A percentile compares a stretch with the other conserved stretches of the same genome.
Evolutionary conservation across 2,888 invertebrate species (phyloP).

Genomic region (Liopterus haemorrhoidalis): DNA sequence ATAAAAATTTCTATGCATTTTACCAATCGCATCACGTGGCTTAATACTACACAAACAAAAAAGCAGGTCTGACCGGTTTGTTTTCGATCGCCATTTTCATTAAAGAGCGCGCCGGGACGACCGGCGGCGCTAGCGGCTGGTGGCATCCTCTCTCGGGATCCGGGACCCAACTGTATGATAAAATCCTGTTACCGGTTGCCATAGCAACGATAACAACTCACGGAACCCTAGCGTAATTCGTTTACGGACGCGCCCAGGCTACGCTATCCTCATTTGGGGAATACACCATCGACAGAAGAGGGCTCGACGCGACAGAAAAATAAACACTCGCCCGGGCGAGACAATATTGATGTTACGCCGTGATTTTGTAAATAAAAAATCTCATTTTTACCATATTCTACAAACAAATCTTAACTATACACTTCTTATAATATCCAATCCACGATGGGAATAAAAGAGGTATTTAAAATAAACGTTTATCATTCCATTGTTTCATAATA

Average conservation of each 20-base stretch:
- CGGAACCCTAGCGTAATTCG: conserved; percentile 38
- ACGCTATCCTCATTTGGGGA: conserved; percentile 23
- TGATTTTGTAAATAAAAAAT: conserved; percentile 25
- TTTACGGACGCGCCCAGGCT: conserved; percentile 36
- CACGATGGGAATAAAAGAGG: too few species aligned
- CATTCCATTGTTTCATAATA: too few species aligned
- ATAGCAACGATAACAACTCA: conserved; percentile 35
- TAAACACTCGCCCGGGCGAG: conserved; percentile 30
- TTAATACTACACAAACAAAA: conserved; percentile 19
- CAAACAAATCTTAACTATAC: too few species aligned
- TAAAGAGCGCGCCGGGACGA: conserved; percentile 6
- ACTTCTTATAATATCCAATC: too few species aligned
- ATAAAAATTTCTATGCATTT: too few species aligned
- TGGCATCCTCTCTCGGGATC: conserved; percentile 4
- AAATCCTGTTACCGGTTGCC: conserved; percentile 39
- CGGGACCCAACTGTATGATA: conserved; percentile 35
- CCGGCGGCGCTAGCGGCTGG: background rate
- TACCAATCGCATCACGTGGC: conserved; percentile 23
- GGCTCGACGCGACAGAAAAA: conserved; percentile 20
- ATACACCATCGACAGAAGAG: conserved; percentile 11
- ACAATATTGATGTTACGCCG: conserved; percentile 31
- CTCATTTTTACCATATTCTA: too few species aligned
- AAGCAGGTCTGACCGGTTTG: conserved; percentile 6
- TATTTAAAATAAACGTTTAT: too few species aligned
- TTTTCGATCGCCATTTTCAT: conserved; percentile 19